Base-by-base conservation (phyloP, 2,113 vertebrate genomes). In the Lycaon pictus region DNA sequence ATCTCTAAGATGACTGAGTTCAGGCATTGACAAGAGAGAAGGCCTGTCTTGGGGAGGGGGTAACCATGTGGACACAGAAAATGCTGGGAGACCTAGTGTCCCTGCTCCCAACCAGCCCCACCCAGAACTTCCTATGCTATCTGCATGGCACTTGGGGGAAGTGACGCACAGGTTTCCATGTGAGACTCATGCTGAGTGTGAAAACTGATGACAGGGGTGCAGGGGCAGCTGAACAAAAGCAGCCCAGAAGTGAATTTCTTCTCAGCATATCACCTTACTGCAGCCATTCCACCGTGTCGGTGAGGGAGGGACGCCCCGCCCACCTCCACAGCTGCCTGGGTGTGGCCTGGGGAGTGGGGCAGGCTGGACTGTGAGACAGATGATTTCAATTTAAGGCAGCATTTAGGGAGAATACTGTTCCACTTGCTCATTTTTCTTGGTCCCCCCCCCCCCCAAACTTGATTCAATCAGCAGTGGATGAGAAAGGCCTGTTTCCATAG, bases 261-360 rank as follows among this genome's bases (percentile, higher is more conserved):
- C 98, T 97, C 98, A 98, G 96, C 27, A 0, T 91, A 81, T 98
- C 97, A 76, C 97, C 94, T 97, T 97, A 95, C 97, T 58, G 51
- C 80, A 55, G 81, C 92, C 83, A 58, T 93, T 90, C 85, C 96
- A 11, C 79, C 82, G 72, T 43, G 65, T 23, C n/a, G 23, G 0
- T 1, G 43, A 88, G 65, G 84, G 71, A 23, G 74, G n/a, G 69
- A 76, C 23, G 60, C 11, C 35, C 77, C 32, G 20, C 93, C 93
- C 93, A 90, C 93, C 93, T 95, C 90, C 63, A 35, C 98, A 98
- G 98, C 97, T 77, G 62, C 95, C 77, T 27, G 95, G 97, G 96
- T 96, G 95, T 97, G 96, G 97, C 86, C 63, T 60, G 85, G 77
- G 51, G 51, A 79, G 15, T 43, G 27, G 13, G 56, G 69, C 55